These are phyloP conservation scores for Plumapathes pennacea DNA, from an alignment of 92 coral and sea anemone species.

Conservation along the genomic window DNA sequence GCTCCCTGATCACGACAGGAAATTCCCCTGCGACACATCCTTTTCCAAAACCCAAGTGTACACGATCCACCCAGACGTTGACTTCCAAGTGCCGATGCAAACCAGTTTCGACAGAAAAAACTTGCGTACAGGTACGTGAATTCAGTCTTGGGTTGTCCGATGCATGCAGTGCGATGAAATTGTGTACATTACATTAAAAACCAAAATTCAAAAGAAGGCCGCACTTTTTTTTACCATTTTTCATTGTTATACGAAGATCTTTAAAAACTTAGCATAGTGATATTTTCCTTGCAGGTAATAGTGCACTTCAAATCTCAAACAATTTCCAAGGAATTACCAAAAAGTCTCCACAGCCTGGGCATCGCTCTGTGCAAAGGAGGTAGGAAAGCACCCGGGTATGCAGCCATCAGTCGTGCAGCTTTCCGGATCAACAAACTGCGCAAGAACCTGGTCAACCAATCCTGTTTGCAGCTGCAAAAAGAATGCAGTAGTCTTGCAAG, in stretches of 20 bases:
- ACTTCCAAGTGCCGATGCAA: conserved; percentile 14
- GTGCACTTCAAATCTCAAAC: conserved; percentile 1
- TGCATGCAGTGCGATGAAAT: no score
- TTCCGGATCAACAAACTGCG: conserved; percentile 3
- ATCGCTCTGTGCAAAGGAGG: conserved; percentile 8
- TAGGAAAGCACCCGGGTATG: not conserved
- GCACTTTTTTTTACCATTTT: not conserved
- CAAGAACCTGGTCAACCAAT: conserved; percentile 1
- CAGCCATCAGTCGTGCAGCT: conserved; percentile 10
- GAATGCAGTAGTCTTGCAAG: conserved; percentile 8
- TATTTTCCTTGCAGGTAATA: conserved; percentile 7
- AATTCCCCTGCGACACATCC: no score
- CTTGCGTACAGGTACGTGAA: conserved; percentile 16
- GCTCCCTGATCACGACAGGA: not conserved
- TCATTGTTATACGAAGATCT: not conserved
- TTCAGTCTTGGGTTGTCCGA: no score
- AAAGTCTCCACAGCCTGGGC: conserved; percentile 1
- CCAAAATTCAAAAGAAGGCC: no score
- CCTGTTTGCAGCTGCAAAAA: conserved; percentile 4
- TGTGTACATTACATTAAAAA: no score
- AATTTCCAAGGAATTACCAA: conserved; percentile 17
- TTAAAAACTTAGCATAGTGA: not conserved
- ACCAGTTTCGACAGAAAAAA: conserved; percentile 12
- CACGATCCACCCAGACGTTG: conserved; percentile 1
- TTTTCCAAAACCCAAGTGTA: not conserved